Conservation (phyloP, 2,797 vertebrate genomes). For the Tarsius wallacei region DNA sequence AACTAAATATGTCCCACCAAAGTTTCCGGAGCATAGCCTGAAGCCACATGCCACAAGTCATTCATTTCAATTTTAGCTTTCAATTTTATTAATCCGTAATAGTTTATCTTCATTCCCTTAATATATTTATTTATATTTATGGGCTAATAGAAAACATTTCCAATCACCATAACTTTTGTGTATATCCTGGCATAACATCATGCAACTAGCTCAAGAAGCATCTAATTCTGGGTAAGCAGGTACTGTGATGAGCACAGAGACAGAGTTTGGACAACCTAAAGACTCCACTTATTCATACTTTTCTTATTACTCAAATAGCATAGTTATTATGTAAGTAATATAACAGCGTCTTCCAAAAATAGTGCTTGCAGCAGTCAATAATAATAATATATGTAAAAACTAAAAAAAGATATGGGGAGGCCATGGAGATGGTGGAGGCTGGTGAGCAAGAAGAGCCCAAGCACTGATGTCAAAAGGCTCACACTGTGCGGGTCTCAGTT, state of each 20-base stretch:
- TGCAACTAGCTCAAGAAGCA: too few species aligned
- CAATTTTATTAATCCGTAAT: neutral
- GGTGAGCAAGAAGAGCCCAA: neutral
- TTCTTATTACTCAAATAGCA: neutral
- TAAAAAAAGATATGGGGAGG: neutral
- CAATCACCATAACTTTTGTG: rapidly evolving
- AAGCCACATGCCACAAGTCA: neutral
- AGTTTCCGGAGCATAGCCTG: rapidly evolving
- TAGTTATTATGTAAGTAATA: neutral
- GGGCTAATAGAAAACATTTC: neutral
- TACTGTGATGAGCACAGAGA: neutral
- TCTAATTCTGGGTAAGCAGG: neutral
- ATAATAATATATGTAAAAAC: rapidly evolving
- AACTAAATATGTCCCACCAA: rapidly evolving
- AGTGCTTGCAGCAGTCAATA: neutral
- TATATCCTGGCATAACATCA: too few species aligned
- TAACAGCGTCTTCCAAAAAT: neutral
- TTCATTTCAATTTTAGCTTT: neutral
- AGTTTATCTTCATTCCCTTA: neutral
- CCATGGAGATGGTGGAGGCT: neutral
- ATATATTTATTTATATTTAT: neutral
- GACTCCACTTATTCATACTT: neutral
- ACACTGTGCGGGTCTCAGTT: neutral
- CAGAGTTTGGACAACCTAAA: neutral
- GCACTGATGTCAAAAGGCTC: neutral